phyloP scores from a whole-genome alignment of 2,888 invertebrate genomes.

The Andrena fulva region DNA sequence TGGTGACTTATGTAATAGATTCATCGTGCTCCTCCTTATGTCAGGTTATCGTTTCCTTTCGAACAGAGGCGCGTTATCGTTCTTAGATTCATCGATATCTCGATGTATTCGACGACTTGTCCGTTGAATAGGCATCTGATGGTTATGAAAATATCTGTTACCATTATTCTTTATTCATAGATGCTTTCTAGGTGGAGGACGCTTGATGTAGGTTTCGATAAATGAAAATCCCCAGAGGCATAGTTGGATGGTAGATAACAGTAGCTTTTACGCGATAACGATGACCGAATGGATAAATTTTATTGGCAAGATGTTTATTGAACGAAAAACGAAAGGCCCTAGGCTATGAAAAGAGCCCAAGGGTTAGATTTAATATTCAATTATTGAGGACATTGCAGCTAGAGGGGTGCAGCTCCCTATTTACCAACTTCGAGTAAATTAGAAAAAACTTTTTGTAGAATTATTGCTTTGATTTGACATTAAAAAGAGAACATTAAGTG shows the following conservation, averaged over 20 bases:
- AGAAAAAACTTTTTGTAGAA: too few relatives aligned
- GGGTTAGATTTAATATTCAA: too few relatives aligned
- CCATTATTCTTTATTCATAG: not conserved
- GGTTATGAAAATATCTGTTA: not conserved
- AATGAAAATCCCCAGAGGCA: constrained; percentile 7
- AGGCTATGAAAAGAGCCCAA: too few relatives aligned
- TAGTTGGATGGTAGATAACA: constrained; percentile 11
- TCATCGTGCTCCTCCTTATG: not conserved
- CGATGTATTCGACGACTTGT: not conserved
- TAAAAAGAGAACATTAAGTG: too few relatives aligned
- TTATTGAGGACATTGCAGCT: too few relatives aligned
- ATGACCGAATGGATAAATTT: not conserved
- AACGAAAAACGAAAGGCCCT: too few relatives aligned
- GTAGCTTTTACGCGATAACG: not conserved
- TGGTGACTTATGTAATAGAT: not conserved
- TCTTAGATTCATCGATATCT: not conserved
- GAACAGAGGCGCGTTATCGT: not conserved
- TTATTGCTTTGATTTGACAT: too few relatives aligned
- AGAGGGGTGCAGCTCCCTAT: too few relatives aligned
- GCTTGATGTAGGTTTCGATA: not conserved
- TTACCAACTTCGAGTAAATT: too few relatives aligned
- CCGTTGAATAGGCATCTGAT: not conserved
- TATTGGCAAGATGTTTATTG: not conserved
- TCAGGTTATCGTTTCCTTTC: not conserved
- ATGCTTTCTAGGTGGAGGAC: not conserved